Evolutionary conservation across 1,140 invertebrate genomes (phyloP).

Genomic region (Rhopalosiphum padi): DNA sequence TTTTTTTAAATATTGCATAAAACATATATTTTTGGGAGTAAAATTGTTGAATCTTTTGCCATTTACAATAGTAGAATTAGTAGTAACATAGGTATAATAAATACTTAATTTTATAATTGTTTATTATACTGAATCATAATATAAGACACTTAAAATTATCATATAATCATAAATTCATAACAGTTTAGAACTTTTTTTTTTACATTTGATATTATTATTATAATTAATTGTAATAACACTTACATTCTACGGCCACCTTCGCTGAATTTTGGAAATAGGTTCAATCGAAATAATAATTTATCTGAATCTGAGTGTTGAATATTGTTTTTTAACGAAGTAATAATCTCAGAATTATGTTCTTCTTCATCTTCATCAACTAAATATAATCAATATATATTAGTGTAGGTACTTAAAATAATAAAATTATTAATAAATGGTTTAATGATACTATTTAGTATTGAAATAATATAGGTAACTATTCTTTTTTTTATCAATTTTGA

Average conservation of each 20-base stretch:
- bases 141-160: no score
- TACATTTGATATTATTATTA: neutral
- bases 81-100: no score
- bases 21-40: no score
- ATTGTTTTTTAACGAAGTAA: conserved; percentile 19
- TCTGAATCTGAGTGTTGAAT: neutral
- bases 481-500: neutral
- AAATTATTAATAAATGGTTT: neutral
- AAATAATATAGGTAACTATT: neutral
- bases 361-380: conserved; percentile 15
- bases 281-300: conserved; percentile 32
- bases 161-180: no score
- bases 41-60: no score
- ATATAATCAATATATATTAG: neutral
- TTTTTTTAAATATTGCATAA: no score
- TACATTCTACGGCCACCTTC: conserved; percentile 28
- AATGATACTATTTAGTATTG: neutral
- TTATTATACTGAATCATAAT: no score
- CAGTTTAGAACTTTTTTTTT: neutral
- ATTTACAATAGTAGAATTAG: no score
- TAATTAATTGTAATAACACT: neutral
- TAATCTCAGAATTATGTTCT: neutral
- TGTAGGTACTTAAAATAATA: neutral
- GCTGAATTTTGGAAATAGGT: conserved; percentile 40
- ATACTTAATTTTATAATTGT: no score